A percentile compares a stretch with the other conserved stretches of the same genome.
phyloP scores from a whole-genome alignment of 2,113 vertebrate genomes.

The Ancistrus triradiatus region DNA sequence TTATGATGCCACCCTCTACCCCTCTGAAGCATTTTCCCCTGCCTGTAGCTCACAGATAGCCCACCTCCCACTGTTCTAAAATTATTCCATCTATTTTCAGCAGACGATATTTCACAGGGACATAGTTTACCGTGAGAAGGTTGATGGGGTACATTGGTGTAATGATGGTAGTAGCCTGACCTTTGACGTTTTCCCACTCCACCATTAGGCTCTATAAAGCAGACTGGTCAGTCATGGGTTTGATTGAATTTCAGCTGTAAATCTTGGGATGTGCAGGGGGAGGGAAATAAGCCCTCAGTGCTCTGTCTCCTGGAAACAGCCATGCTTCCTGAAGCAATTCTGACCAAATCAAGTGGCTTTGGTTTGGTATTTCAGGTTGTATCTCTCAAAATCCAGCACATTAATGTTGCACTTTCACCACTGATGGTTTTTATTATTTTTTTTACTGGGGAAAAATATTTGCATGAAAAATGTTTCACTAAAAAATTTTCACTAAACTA shows the following conservation, averaged over 20 bases:
- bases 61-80: background rate
- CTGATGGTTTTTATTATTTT: no score
- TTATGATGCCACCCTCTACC: background rate
- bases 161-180: constrained; percentile 11
- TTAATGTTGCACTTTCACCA: no score
- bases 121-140: constrained; percentile 13
- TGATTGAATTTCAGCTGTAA: constrained; percentile 63
- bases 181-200: constrained; percentile 54
- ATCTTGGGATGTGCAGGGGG: constrained; percentile 44
- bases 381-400: no score
- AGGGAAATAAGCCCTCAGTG: constrained; percentile 37
- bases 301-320: constrained; percentile 47
- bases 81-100: constrained; percentile 24
- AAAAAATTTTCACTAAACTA: no score
- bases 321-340: constrained; percentile 38
- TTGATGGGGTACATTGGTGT: constrained; percentile 12
- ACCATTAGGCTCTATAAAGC: constrained; percentile 44
- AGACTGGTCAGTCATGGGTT: constrained; percentile 38
- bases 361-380: no score
- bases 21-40: constrained; percentile 7
- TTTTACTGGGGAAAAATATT: no score
- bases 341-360: constrained; percentile 28
- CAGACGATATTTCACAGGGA: constrained; percentile 11
- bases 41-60: constrained; percentile 13
- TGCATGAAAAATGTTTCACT: no score